Conservation (phyloP, 2,888 invertebrate species). For the Fissipunctia ypsillon region DNA sequence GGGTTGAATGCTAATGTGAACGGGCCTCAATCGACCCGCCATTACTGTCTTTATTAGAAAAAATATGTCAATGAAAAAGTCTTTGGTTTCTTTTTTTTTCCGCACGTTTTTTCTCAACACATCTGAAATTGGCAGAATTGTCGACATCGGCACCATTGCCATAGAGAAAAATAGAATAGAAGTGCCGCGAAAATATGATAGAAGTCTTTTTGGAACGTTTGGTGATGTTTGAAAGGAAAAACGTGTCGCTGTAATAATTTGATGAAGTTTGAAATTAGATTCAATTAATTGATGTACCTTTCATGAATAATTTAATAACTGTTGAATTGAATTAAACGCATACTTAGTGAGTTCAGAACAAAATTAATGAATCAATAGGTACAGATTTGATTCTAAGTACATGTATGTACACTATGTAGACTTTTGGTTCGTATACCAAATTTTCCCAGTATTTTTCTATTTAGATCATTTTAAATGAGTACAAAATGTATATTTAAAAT, state of each 20-base stretch:
- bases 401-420: neutral
- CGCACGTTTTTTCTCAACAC: too few species aligned
- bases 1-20: constrained; percentile 71
- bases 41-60: constrained; percentile 53
- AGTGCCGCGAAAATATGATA: neutral
- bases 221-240: neutral
- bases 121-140: too few species aligned
- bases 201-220: neutral
- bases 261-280: neutral
- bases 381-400: neutral
- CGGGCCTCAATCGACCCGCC: constrained; percentile 52
- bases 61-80: constrained; percentile 37
- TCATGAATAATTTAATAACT: too few species aligned
- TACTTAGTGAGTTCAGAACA: neutral
- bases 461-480: neutral
- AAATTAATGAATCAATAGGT: neutral
- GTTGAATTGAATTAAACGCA: neutral
- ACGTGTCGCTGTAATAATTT: neutral
- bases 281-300: neutral
- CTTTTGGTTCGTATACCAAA: neutral
- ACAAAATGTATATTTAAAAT: constrained; percentile 1
- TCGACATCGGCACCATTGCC: too few species aligned
- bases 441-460: neutral
- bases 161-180: too few species aligned
- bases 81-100: too few species aligned